Percentiles rank a stretch among this genome's conserved stretches.
Evolutionary conservation across 2,113 vertebrate species (phyloP).

Genomic region (Tenrec ecaudatus): DNA sequence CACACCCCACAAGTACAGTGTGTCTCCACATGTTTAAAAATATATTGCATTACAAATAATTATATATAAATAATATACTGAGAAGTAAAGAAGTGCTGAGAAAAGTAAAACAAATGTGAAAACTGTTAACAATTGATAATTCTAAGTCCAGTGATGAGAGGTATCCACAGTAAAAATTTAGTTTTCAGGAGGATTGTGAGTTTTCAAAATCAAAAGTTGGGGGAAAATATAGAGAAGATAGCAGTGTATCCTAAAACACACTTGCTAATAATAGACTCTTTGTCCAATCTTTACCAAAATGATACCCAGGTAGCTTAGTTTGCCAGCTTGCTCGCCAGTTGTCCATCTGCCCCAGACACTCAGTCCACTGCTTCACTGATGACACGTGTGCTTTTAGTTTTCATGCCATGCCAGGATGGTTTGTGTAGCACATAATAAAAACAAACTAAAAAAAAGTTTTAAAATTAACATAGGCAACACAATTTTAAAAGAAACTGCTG

Average conservation of each 20-base stretch:
- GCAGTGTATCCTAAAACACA: background rate
- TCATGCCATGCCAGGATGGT: background rate
- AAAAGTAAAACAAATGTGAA: background rate
- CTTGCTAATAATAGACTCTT: background rate
- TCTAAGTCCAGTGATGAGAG: background rate
- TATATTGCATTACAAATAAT: background rate
- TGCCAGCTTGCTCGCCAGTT: background rate
- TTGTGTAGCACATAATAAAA: background rate
- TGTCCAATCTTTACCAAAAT: background rate
- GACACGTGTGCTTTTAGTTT: background rate
- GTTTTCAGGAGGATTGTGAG: background rate
- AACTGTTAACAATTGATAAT: background rate
- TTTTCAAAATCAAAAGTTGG: background rate
- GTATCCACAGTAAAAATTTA: background rate
- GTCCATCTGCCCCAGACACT: background rate
- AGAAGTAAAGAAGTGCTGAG: background rate
- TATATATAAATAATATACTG: no score
- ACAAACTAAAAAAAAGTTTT: conserved; percentile 29
- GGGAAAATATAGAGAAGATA: background rate
- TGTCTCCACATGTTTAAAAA: background rate
- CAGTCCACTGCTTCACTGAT: background rate
- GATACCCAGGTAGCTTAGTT: background rate
- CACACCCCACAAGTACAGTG: background rate
- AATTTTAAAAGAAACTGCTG: background rate
- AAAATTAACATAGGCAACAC: conserved; percentile 31